These are phyloP conservation scores for Pluvianellus socialis DNA, from an alignment of 2,113 vertebrate species.

Conservation along the genomic window DNA sequence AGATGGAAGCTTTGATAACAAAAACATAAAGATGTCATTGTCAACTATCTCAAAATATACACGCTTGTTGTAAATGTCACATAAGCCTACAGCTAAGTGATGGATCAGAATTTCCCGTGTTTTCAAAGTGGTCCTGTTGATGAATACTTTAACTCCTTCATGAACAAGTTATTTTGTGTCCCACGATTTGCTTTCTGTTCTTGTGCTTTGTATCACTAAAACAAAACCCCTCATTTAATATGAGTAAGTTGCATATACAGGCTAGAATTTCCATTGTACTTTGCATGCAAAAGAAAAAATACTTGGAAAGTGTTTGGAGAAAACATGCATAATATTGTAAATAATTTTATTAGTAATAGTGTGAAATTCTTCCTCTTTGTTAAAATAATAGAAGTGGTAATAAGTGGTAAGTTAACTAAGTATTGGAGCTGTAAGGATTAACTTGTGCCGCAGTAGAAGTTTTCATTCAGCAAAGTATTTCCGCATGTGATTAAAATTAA, in stretches of 20 bases:
- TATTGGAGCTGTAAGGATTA: background rate
- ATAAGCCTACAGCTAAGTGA: conserved; percentile 43
- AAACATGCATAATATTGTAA: background rate
- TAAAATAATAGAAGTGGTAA: background rate
- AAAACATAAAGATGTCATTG: conserved; percentile 67
- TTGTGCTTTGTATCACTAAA: background rate
- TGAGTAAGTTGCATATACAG: background rate
- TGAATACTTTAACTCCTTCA: conserved; percentile 34
- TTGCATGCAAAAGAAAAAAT: background rate
- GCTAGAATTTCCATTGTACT: background rate
- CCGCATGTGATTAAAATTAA: background rate
- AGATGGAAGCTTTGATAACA: conserved; percentile 56
- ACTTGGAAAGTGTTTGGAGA: background rate
- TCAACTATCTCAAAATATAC: conserved; percentile 57
- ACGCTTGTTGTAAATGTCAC: conserved; percentile 45
- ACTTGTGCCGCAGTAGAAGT: background rate
- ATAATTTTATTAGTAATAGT: background rate
- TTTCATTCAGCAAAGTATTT: background rate
- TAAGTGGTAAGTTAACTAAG: background rate
- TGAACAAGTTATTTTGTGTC: background rate
- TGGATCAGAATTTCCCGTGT: conserved; percentile 12
- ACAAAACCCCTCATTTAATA: background rate
- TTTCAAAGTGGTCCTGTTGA: conserved; percentile 11
- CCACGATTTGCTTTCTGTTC: background rate
- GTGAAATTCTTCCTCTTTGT: background rate